Evolutionary conservation across 2,113 vertebrate genomes (phyloP).

Genomic region (Telmatochromis brachygnathus): DNA sequence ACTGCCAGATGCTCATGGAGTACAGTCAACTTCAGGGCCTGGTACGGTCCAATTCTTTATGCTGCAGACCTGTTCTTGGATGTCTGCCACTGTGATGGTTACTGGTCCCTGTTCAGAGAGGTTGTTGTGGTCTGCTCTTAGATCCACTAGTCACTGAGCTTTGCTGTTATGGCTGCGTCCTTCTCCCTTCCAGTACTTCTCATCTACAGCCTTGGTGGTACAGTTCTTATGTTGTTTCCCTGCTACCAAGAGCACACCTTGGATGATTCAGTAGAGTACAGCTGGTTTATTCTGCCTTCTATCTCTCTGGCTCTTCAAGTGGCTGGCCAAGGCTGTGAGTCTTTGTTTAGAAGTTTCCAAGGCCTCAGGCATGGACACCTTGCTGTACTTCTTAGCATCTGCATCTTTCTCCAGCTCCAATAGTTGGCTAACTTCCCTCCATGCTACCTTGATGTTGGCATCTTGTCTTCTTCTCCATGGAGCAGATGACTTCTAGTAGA

Average conservation of each 20-base stretch:
- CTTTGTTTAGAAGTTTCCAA: background rate
- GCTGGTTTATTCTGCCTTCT: background rate
- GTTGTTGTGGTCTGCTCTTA: background rate
- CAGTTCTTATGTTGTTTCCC: background rate
- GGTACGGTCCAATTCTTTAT: background rate
- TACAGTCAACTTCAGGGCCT: background rate
- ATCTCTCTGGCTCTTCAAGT: background rate
- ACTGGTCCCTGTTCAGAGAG: background rate
- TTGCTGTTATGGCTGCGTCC: background rate
- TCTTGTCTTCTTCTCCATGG: background rate
- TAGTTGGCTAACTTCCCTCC: background rate
- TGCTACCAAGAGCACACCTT: background rate
- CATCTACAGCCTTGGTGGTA: background rate
- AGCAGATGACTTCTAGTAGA: background rate
- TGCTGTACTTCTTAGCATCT: background rate
- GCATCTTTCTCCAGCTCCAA: background rate
- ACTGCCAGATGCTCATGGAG: background rate
- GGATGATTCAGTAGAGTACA: background rate
- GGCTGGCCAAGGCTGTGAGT: background rate
- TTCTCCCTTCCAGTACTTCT: background rate
- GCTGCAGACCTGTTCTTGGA: background rate
- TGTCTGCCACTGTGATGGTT: background rate
- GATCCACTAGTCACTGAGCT: background rate
- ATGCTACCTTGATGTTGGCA: background rate
- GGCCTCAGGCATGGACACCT: background rate